phyloP scores from a whole-genome alignment of 2,113 vertebrate species.

The Chionomys nivalis region DNA sequence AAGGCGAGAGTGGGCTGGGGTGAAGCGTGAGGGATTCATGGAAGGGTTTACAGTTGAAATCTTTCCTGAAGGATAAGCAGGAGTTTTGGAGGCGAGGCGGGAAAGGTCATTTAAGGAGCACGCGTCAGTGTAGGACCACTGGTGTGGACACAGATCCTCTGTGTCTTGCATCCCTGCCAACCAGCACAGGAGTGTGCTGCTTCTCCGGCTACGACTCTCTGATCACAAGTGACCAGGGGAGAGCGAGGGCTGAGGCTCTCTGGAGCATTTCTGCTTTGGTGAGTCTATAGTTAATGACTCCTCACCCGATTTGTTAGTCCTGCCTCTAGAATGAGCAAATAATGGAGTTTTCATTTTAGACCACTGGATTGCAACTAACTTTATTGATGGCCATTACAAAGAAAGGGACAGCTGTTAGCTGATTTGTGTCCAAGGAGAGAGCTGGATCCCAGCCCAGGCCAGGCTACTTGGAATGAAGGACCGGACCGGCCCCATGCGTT shows the following conservation, averaged over 20 bases:
- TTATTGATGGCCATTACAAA: slow-evolving; percentile 68
- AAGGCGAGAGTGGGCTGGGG: neutral
- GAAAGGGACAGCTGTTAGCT: slow-evolving; percentile 67
- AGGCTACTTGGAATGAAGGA: slow-evolving; percentile 58
- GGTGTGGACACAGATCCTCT: neutral
- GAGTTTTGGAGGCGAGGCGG: neutral
- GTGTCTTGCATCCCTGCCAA: neutral
- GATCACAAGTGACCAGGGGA: neutral
- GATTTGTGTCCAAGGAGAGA: slow-evolving; percentile 65
- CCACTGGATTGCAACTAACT: slow-evolving; percentile 62
- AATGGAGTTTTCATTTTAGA: slow-evolving; percentile 49
- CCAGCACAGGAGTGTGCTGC: neutral
- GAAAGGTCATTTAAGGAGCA: neutral
- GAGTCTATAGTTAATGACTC: neutral
- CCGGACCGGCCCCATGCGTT: slow-evolving; percentile 46
- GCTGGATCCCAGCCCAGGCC: slow-evolving; percentile 71
- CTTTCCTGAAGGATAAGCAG: neutral
- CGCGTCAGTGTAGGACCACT: neutral
- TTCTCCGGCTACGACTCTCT: neutral
- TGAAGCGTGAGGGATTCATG: neutral
- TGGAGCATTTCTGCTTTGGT: slow-evolving; percentile 5
- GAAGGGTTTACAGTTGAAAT: neutral
- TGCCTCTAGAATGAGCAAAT: slow-evolving; percentile 44
- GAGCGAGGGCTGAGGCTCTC: neutral
- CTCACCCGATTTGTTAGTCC: neutral